Evolutionary conservation across 37 sponge, comb jelly and placozoan genomes (phyloP), one percentile per base, ranked within the genome.

Genomic region (Eunapius fragilis): DNA sequence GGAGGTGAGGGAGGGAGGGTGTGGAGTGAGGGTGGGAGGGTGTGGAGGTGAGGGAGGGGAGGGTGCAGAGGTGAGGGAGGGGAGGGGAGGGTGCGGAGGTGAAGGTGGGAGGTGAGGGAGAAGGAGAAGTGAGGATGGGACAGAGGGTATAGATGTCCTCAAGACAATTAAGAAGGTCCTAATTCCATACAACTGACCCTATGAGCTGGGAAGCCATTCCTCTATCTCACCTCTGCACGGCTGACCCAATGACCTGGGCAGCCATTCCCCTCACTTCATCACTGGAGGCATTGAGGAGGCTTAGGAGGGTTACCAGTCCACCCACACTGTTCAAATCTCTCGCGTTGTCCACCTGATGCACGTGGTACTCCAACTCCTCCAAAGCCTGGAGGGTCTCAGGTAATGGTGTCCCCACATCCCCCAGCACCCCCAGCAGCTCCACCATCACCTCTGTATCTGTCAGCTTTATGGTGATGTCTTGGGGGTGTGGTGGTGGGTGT

Each of bases 291-390:
- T 96, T 94, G 37, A 96, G 69, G 25, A 86, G 67, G 12, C 78
- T 78, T 36, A 96, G 67, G 41, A 96, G 71, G 37, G 91, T n/a
- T 25, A 69, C 78, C 26, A 94, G 70, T 2, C 96, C 96, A n/a
- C 94, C 94, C 23, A 94, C 70, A 22, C 71, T 48, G 68, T 84
- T 86, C 70, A 96, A 78, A 38, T 94, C 92, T 35, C 75, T 70
- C 5, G 92, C 96, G 91, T 96, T 96, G 77, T 96, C 96, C 47
- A 94, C 84, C 31, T 94, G 89, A 72, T 96, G 96, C 13, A 96
- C 96, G 72, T 84, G 69, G 41, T 93, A 96, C 74, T 96, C 96
- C 27, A 96, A 74, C 72, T 91, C 94, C 30, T 91, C 88, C 68
- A 96, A 69, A 33, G 84, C 83, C 32, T 68, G 67, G 19, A 86